Evolutionary conservation across 92 coral and sea anemone species (phyloP).

Genomic region (Siderastrea radians): DNA sequence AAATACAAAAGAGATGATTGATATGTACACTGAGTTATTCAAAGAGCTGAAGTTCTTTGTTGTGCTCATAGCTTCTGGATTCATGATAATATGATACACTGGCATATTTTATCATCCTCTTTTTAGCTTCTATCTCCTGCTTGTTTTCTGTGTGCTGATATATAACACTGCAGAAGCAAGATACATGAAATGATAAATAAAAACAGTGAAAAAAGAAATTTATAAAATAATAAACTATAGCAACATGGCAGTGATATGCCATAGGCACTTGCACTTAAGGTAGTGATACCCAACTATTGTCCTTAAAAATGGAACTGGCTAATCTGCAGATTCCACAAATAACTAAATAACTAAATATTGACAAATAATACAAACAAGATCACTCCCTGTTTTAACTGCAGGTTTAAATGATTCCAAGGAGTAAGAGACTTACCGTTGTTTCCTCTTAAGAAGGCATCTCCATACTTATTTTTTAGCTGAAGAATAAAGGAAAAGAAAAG

Average conservation of each 20-base stretch:
- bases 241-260: too few species aligned
- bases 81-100: neutral
- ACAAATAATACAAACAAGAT: too few species aligned
- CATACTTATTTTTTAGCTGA: constrained; percentile 95
- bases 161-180: constrained; percentile 84
- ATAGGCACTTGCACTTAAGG: too few species aligned
- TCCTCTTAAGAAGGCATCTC: constrained; percentile 98
- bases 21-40: neutral
- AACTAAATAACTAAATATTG: too few species aligned
- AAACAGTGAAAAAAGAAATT: neutral
- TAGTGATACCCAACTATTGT: too few species aligned
- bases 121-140: constrained; percentile 70
- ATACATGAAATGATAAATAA: neutral
- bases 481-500: neutral
- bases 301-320: too few species aligned
- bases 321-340: too few species aligned
- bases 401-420: too few species aligned
- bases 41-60: neutral
- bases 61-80: neutral
- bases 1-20: constrained; percentile 1
- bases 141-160: constrained; percentile 96
- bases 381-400: too few species aligned
- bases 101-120: neutral
- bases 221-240: neutral
- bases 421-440: constrained; percentile 80